Evolutionary conservation across 2,888 invertebrate species (phyloP), one percentile per base, ranked within the genome.

Genomic region (Balanococcus diminutus): DNA sequence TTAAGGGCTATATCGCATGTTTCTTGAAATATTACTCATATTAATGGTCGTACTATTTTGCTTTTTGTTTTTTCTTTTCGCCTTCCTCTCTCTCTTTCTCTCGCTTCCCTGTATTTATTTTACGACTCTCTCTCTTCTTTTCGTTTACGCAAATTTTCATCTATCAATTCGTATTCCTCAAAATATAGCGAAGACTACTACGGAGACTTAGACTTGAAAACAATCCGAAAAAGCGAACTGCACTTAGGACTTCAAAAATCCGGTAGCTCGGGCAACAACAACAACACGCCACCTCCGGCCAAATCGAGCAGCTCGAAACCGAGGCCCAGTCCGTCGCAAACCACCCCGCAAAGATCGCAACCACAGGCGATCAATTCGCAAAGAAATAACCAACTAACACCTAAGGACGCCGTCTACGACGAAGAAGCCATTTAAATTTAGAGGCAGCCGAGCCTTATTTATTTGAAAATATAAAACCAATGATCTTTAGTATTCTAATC

Each of bases 111-210:
- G 14, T 42, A 36, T 14, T 42, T 6, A 16, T 28, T 42, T 46
- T 82, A 46, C 46, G 22, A 46, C 46, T 39, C 46, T 31, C 3
- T 42, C 28, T 82, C 36, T 36, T 56, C 22, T 8, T 25, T 82
- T 82, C 46, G 22, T 46, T 19, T 51, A 61, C 83, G 36, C 61
- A 32, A 14, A 16, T 31, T 46, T 22, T 61, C 31, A 16, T n/a
- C 31, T 32, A n/a, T 83, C 22, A 32, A 31, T 25, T 32, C 51
- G 56, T 61, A 32, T 36, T 32, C 31, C 61, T n/a, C 42, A 56
- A 75, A 82, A 67, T 93, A 92, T 95, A 96, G 97, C 93, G 96
- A 97, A 93, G 96, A 97, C 94, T 97, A 97, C 94, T 97, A 97
- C 90, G 97, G 97, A 89, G 96, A 96, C 91, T 92, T 96, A 94